Evolutionary conservation across 2,797 vertebrate species (phyloP), one percentile per base, ranked within the genome.

Genomic region (Craterocephalus amniculus): DNA sequence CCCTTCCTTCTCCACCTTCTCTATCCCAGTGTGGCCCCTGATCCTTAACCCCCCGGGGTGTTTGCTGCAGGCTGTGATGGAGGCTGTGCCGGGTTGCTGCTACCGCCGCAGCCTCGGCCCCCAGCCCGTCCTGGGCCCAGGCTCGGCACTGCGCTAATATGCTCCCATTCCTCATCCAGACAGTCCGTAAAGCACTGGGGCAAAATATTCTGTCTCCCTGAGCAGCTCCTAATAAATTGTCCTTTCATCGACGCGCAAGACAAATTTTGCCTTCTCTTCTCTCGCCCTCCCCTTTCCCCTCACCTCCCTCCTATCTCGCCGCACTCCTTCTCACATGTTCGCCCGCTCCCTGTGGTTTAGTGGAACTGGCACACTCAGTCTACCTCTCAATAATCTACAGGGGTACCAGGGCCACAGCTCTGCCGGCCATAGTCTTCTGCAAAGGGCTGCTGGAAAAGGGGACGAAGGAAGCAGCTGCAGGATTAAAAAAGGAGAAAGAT

Each of bases 141-240:
- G 67, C 81, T 83, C 83, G 22, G 89, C 83, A 88, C 91, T 88
- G 93, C 78, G 88, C 93, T 96, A 96, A 95, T 93, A 93, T 83
- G 88, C 89, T 93, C 85, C 93, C 95, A 96, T 96, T 94, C 90
- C 94, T 97, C 95, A 97, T 96, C 92, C 92, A 92, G 95, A 96
- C 96, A 95, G 93, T 93, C 93, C 89, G 88, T 88, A 94, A 94
- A 94, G 94, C 94, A 95, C 94, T 91, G 93, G 93, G 94, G 95
- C 95, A 95, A 95, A 96, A 94, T 95, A 95, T 91, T 94, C 95
- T 95, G 94, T 96, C 95, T 96, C 94, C 95, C 91, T 93, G 94
- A 96, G 95, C 92, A 95, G 92, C 94, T 79, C 60, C 94, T 97
- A 96, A 98, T 97, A 97, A 96, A 98, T 96, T 96, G 96, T 94